Conservation (phyloP, 2,797 vertebrate genomes). For the Rhinophrynus dorsalis region DNA sequence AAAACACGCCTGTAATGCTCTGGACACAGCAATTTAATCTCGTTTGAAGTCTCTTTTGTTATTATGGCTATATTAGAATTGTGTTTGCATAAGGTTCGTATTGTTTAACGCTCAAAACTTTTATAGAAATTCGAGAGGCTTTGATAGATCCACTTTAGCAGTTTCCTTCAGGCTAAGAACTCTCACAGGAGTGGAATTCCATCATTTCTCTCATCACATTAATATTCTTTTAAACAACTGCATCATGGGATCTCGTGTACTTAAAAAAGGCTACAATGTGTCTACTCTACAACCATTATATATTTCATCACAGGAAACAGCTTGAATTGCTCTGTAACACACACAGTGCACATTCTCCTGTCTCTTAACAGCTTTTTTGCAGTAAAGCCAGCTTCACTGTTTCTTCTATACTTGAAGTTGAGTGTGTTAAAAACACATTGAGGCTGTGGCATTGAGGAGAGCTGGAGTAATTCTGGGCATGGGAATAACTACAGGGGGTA, state of each 20-base stretch:
- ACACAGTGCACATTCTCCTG: conserved; percentile 58
- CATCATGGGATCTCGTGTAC: conserved; percentile 57
- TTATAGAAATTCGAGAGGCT: neutral
- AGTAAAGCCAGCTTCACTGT: conserved; percentile 52
- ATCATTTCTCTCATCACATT: conserved; percentile 64
- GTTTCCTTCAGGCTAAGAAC: conserved; percentile 54
- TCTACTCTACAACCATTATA: conserved; percentile 48
- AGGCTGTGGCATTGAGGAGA: neutral
- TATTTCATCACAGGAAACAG: conserved; percentile 65
- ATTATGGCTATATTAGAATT: neutral
- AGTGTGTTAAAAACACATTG: conserved; percentile 44
- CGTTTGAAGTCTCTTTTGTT: neutral
- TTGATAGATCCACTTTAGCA: conserved; percentile 24
- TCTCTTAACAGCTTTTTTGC: conserved; percentile 55
- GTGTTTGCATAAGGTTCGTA: neutral
- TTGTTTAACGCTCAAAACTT: neutral
- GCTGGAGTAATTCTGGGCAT: too few relatives aligned
- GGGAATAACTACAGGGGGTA: too few relatives aligned
- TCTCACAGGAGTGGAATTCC: conserved; percentile 57
- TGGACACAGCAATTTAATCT: too few relatives aligned
- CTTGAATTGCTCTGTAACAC: conserved; percentile 60
- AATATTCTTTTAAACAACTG: conserved; percentile 59
- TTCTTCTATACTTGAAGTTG: conserved; percentile 51
- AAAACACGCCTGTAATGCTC: too few relatives aligned
- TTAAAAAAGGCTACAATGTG: conserved; percentile 52